Percentiles rank a stretch among this genome's conserved stretches.
Conservation (phyloP, 2,888 invertebrate species). For the Cerceris rybyensis region DNA sequence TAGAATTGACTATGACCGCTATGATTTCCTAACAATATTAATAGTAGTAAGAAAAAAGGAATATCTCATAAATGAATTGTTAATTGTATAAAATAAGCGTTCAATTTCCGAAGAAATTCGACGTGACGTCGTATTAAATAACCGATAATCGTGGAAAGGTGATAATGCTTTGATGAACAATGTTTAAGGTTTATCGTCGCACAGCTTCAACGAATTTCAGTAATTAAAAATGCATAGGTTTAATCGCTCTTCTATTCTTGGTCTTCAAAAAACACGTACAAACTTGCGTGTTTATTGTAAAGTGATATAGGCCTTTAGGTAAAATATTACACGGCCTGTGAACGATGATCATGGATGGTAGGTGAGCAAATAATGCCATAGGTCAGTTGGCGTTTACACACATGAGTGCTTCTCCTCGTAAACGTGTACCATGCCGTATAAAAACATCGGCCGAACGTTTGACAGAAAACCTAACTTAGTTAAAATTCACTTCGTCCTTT, state of each 20-base stretch:
- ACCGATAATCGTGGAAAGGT: too few relatives aligned
- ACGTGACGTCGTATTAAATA: too few relatives aligned
- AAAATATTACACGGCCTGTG: constrained; percentile 40
- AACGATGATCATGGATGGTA: constrained; percentile 38
- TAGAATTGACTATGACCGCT: too few relatives aligned
- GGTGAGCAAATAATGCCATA: constrained; percentile 64
- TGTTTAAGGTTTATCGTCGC: too few relatives aligned
- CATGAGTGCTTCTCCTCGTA: constrained; percentile 40
- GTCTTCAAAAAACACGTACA: constrained; percentile 2
- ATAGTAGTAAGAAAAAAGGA: too few relatives aligned
- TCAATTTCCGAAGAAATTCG: too few relatives aligned
- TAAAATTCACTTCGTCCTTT: too few relatives aligned
- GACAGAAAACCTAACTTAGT: background rate
- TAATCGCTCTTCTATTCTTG: background rate
- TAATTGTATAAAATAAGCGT: too few relatives aligned
- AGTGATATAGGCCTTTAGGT: constrained; percentile 46
- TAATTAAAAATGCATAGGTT: background rate
- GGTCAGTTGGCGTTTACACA: constrained; percentile 62
- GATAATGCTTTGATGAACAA: too few relatives aligned
- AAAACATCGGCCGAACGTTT: constrained; percentile 13
- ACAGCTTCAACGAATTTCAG: too few relatives aligned
- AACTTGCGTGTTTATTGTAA: constrained; percentile 33
- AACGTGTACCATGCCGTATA: constrained; percentile 8
- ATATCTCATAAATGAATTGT: too few relatives aligned
- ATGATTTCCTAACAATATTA: too few relatives aligned